Evolutionary conservation across 2,888 invertebrate species (phyloP), one percentile per base, ranked within the genome.

Genomic region (Halictus quadricinctus): DNA sequence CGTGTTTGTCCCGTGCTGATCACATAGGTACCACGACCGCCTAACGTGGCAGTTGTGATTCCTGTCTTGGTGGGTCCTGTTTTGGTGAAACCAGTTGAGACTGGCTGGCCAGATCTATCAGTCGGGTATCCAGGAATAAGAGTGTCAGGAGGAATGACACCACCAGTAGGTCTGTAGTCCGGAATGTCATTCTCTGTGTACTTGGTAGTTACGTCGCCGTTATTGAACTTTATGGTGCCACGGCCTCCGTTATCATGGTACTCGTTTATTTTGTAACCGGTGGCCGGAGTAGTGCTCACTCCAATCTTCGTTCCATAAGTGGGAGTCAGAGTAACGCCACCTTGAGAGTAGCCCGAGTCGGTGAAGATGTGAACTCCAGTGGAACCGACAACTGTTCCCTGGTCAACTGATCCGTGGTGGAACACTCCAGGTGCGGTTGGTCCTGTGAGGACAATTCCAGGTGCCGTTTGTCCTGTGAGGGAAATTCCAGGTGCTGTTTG

Each of bases 21-120:
- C 0, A 93, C 91, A 48, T 94, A 94, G 76, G 90, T 93, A 0
- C 93, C 94, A 75, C 92, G 93, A 12, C 94, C 94, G 10, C 94
- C 94, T 6, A 94, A 83, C 75, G 92, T 88, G 50, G 94, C 94
- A 12, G 93, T 93, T 3, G 93, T 93, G 73, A 93, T 92, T 6
- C 94, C 94, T 4, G 94, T 94, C 70, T 90, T 93, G 0, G 94
- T 94, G 13, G 91, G 91, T 29, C 94, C 94, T 5, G 93, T 93
- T 88, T 94, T 94, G 0, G 94, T 94, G 70, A 94, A 94, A 48
- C 92, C 93, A 82, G 88, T 91, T 78, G 89, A 89, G 12, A 91
- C 92, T 12, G 83, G 89, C 0, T 79, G 29, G 29, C 83, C 58
- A 4, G 84, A 21, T 80, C 74, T n/a, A 36, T 88, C 88, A 66